Evolutionary conservation across 2,113 vertebrate genomes (phyloP).

Genomic region (Stictonetta naevosa): DNA sequence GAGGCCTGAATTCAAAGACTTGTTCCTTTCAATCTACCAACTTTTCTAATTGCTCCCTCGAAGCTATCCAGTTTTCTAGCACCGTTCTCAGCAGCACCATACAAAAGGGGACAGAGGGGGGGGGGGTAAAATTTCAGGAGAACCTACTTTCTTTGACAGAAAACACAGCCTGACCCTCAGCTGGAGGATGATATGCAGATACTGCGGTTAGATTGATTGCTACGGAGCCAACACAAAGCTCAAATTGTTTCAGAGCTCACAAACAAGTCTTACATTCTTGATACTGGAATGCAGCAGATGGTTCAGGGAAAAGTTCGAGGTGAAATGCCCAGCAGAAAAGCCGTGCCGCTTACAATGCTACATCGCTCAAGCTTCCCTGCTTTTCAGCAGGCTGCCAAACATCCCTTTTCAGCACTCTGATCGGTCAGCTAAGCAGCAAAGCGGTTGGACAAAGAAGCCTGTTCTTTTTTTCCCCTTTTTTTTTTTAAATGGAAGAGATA

Average conservation of each 20-base stretch:
- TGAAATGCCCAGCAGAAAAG: slow-evolving; percentile 30
- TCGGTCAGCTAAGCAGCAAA: slow-evolving; percentile 9
- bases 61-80: neutral
- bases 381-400: slow-evolving; percentile 30
- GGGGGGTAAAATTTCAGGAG: neutral
- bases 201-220: slow-evolving; percentile 21
- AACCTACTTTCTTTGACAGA: neutral
- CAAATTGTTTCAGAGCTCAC: slow-evolving; percentile 43
- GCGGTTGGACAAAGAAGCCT: neutral
- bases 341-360: neutral
- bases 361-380: neutral
- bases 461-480: neutral
- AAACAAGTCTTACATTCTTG: slow-evolving; percentile 51
- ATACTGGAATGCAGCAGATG: slow-evolving; percentile 65
- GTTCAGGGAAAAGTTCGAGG: slow-evolving; percentile 50
- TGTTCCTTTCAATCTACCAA: neutral
- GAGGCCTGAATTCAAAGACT: neutral
- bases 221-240: slow-evolving; percentile 28
- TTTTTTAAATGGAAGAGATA: neutral
- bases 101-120: neutral
- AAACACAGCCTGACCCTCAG: slow-evolving; percentile 39
- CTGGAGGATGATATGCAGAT: slow-evolving; percentile 27
- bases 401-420: slow-evolving; percentile 19
- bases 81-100: neutral
- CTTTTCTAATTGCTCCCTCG: neutral